A percentile compares a stretch with the other conserved stretches of the same genome.
Conservation (phyloP, 1,140 invertebrate genomes). For the Bombus sylvicola region DNA sequence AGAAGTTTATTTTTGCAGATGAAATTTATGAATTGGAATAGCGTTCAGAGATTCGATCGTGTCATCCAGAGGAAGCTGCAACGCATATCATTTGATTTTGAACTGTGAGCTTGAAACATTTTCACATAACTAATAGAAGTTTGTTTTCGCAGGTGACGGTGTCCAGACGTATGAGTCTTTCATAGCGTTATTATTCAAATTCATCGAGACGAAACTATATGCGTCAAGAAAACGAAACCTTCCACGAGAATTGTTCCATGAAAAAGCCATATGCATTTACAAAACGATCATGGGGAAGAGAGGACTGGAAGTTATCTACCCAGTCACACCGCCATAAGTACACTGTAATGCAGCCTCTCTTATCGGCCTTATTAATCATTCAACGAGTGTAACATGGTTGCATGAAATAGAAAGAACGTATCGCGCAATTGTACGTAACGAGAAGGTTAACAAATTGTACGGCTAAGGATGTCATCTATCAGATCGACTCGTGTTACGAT, state of each 20-base stretch:
- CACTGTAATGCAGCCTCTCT: background rate
- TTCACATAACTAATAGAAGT: too few species aligned
- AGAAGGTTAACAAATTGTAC: conserved; percentile 48
- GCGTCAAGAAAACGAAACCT: background rate
- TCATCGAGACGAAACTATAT: background rate
- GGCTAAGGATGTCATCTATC: conserved; percentile 35
- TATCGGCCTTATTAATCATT: conserved; percentile 49
- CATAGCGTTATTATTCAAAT: too few species aligned
- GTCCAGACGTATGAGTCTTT: too few species aligned
- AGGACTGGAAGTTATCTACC: conserved; percentile 15
- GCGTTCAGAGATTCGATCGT: background rate
- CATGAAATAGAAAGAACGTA: conserved; percentile 43
- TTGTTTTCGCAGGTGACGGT: too few species aligned
- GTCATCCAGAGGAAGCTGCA: background rate
- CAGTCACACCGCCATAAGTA: background rate
- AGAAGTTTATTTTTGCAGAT: too few species aligned
- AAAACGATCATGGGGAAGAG: background rate
- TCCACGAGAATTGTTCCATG: background rate
- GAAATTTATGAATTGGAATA: too few species aligned
- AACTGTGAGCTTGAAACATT: too few species aligned
- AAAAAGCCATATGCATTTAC: background rate
- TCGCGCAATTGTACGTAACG: conserved; percentile 45
- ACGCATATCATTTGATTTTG: too few species aligned
- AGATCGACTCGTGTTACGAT: conserved; percentile 35
- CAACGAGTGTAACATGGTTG: conserved; percentile 46